Conservation (phyloP, 1,140 invertebrate species). For the Chymomyza costata region DNA sequence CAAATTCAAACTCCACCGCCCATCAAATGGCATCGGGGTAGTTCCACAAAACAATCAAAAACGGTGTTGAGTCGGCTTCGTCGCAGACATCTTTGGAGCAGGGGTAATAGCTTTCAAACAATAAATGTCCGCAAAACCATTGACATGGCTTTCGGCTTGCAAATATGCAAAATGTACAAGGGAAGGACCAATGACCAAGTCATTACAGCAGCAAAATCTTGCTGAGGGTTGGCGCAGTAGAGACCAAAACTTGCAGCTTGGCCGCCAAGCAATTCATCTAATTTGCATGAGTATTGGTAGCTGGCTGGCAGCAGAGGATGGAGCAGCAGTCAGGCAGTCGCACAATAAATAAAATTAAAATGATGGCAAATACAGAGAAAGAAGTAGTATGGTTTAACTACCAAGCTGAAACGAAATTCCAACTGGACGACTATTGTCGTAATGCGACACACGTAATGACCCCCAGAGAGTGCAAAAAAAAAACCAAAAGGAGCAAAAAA, state of each 20-base stretch:
- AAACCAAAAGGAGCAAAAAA: slow-evolving; percentile 23
- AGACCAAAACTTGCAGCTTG: slow-evolving; percentile 45
- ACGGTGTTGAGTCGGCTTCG: slow-evolving; percentile 67
- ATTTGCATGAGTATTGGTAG: slow-evolving; percentile 66
- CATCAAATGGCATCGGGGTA: slow-evolving; percentile 12
- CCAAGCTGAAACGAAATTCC: no score
- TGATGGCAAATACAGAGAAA: slow-evolving; percentile 70
- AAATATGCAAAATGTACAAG: slow-evolving; percentile 38
- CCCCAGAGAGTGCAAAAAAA: slow-evolving; percentile 24
- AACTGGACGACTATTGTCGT: slow-evolving; percentile 57
- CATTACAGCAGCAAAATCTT: slow-evolving; percentile 47
- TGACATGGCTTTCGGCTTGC: slow-evolving; percentile 58
- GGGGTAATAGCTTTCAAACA: slow-evolving; percentile 76
- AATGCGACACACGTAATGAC: slow-evolving; percentile 70
- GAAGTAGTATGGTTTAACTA: no score
- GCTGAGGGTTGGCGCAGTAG: slow-evolving; percentile 37
- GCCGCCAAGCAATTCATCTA: slow-evolving; percentile 75
- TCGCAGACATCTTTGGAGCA: slow-evolving; percentile 34
- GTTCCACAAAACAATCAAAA: slow-evolving; percentile 66
- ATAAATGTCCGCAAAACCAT: slow-evolving; percentile 76
- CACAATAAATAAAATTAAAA: slow-evolving; percentile 76
- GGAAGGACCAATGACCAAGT: slow-evolving; percentile 48
- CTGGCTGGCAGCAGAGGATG: slow-evolving; percentile 23
- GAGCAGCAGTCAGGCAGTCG: slow-evolving; percentile 43
- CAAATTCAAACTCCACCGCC: neutral